Base-by-base conservation (phyloP, 1,140 invertebrate species). In the Conopomorpha cramerella region DNA sequence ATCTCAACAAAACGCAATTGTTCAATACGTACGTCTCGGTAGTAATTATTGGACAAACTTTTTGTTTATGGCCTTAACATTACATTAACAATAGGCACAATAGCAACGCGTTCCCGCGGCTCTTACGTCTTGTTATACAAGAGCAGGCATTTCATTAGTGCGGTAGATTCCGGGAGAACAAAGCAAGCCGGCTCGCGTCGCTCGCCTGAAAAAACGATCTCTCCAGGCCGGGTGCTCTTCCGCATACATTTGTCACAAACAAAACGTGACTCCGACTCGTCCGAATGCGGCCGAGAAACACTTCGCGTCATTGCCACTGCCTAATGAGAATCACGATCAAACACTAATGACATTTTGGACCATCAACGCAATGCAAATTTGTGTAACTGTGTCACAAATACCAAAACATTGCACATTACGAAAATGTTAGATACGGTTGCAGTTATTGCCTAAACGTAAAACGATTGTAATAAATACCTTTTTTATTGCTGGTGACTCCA, bases 81-180 rank as follows among this genome's bases (percentile, higher is more conserved):
- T 66, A 66, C 53, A 45, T 42, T 30, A 56, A 71, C 60, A 73
- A 63, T 64, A 43, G 52, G 51, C 28, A 61, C 63, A 63, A 70
- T 60, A 30, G 61, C 45, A 38, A 39, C 28, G 14, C 28, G 47
- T 63, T 73, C 64, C 60, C 66, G 64, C 64, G 64, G 54, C 52
- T 60, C 50, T 73, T 71, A 62, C 55, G 49, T 46, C 45, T 54
- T 55, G 47, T 70, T 70, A 73, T 59, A 66, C 62, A 73, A 72
- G 54, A 62, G 55, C 50, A 51, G 39, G 39, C 42, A 55, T 44
- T 53, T 53, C 51, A 52, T 55, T 60, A 54, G 43, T 49, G 43
- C 38, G 44, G 53, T 42, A 38, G 49, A 43, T 45, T 44, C 28
- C 11, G 4, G 11, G 25, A 41, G 42, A 29, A 38, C 35, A 38